Conservation (phyloP, 2,888 invertebrate genomes). For the Ypsolopha scabrella region DNA sequence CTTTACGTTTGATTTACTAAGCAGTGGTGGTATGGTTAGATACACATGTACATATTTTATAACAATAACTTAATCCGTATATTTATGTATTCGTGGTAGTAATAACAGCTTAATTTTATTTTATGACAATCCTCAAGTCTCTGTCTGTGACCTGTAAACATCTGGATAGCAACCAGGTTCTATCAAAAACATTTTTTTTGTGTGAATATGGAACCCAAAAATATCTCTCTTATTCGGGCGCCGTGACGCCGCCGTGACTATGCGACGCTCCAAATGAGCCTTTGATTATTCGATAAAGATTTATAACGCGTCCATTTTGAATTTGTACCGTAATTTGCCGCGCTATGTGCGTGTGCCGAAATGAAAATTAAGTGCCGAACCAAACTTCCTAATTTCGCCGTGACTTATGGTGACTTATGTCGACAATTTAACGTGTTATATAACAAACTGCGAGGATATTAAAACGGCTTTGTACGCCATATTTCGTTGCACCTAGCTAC, state of each 20-base stretch:
- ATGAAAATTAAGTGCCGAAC: conserved; percentile 39
- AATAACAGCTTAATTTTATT: no score
- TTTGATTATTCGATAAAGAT: background rate
- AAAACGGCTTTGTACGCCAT: conserved; percentile 25
- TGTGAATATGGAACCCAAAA: no score
- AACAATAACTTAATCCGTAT: no score
- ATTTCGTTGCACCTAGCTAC: conserved; percentile 19
- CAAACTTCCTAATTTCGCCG: conserved; percentile 36
- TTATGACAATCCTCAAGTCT: no score
- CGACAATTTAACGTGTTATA: conserved; percentile 39
- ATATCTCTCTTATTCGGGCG: no score
- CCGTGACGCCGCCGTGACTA: background rate
- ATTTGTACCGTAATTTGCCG: background rate
- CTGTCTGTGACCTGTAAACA: no score
- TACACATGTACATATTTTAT: no score
- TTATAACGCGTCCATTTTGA: conserved; percentile 1
- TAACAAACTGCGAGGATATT: conserved; percentile 43
- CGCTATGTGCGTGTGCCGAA: conserved; percentile 21
- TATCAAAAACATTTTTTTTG: no score
- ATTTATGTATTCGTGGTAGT: no score
- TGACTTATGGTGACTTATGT: conserved; percentile 32
- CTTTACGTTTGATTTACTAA: no score
- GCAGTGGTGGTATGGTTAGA: no score
- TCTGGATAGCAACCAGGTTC: no score
- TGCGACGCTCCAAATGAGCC: background rate